Percentiles rank a stretch among this genome's conserved stretches.
phyloP scores from a whole-genome alignment of 2,113 vertebrate genomes.

The Halichoerus grypus region DNA sequence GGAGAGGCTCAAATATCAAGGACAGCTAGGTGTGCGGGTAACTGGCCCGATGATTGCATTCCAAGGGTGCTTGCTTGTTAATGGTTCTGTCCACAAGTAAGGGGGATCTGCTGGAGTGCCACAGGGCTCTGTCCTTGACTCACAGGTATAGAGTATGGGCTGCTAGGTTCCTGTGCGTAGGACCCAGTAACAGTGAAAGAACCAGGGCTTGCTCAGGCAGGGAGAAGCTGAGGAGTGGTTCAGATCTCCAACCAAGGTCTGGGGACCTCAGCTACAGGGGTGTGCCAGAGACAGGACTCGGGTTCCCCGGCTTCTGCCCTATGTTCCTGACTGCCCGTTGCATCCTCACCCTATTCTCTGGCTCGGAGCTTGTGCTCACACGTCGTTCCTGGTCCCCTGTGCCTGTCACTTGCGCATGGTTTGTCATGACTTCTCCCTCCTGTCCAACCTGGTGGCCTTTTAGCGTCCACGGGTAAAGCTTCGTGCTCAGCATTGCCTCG shows the following conservation, averaged over 20 bases:
- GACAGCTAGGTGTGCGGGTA: not conserved
- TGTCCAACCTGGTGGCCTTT: not conserved
- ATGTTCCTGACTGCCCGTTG: not conserved
- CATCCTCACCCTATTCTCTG: not conserved
- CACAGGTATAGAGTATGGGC: fast-evolving
- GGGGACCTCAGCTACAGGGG: not conserved
- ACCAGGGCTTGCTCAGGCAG: not conserved
- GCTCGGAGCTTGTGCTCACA: not conserved
- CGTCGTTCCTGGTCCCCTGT: fast-evolving
- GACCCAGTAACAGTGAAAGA: not conserved
- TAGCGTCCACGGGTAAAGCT: not conserved
- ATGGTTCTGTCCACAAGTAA: not conserved
- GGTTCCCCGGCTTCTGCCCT: fast-evolving
- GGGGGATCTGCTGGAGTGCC: not conserved
- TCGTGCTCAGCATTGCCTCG: not conserved
- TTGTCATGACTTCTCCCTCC: not conserved
- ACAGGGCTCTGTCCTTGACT: not conserved
- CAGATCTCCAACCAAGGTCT: not conserved
- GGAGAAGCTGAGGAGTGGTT: not conserved
- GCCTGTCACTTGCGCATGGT: fast-evolving
- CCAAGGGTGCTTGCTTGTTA: not conserved
- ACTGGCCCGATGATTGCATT: not conserved
- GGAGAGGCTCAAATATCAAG: not conserved
- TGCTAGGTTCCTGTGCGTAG: too few relatives aligned
- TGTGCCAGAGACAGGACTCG: too few relatives aligned